Evolutionary conservation across 2,888 invertebrate genomes (phyloP), one percentile per base, ranked within the genome.

Genomic region (Aphodius granarius): DNA sequence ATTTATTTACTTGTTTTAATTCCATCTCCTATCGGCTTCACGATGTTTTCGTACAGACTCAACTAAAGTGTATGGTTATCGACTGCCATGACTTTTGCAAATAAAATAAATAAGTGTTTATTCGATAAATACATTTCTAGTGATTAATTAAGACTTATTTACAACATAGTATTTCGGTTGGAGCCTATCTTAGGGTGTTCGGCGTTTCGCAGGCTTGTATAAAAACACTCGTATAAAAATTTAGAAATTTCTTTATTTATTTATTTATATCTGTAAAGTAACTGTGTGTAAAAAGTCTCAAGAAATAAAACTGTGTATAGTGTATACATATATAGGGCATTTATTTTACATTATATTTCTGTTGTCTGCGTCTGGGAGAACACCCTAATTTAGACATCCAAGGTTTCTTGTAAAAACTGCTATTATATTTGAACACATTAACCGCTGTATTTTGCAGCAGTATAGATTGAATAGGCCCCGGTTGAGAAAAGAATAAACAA

Each of bases 401-500:
- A 78, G 78, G 76, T 78, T 77, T 78, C 77, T 80, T 81, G 79
- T 81, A 81, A 78, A 81, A 81, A 80, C 79, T 81, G 80, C 81
- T 82, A 81, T 81, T 78, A 80, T 82, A 81, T 80, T 82, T 83
- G 83, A 83, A 83, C 83, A 83, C 83, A 83, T 83, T 82, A 79
- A 83, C 83, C 83, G 82, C 83, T 80, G 79, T 79, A 81, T 79
- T n/a, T n/a, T 82, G 82, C 81, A 80, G 80, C 81, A 81, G 83
- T 83, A 43, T 43, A 82, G 81, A 81, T 81, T 82, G 83, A 80
- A 83, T 81, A 82, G 82, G 82, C 83, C 81, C 82, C 81, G 81
- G 83, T 80, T 80, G 77, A 75, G 76, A 76, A 74, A 73, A 20
- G 5, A 22, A 68, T 68, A 21, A 66, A 16, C 66, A 62, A 63